Percentiles rank a stretch among this genome's conserved stretches.
These are phyloP conservation scores for Aspiorhynchus laticeps DNA, from an alignment of 2,113 vertebrate genomes.

Conservation along the genomic window DNA sequence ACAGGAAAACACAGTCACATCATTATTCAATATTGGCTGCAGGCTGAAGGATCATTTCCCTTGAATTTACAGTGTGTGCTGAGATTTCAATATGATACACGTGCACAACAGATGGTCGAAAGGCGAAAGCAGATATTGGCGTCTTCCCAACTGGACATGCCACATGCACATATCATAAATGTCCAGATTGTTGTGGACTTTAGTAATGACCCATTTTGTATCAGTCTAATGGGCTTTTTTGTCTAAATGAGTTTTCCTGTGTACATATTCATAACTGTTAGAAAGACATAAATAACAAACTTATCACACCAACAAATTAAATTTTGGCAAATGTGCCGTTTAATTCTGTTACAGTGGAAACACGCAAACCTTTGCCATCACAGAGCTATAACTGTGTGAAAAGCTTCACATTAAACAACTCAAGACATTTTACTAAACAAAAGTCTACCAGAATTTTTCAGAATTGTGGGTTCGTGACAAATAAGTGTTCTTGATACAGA, in stretches of 20 bases:
- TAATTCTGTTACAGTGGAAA: constrained; percentile 8
- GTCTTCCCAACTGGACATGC: neutral
- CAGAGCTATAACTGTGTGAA: neutral
- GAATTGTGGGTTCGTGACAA: neutral
- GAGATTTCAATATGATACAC: constrained; percentile 35
- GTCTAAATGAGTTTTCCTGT: neutral
- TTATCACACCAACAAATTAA: neutral
- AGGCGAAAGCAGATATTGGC: constrained; percentile 4
- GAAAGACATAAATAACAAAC: constrained; percentile 1
- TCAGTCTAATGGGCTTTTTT: constrained; percentile 8
- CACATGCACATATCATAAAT: neutral
- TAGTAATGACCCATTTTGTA: constrained; percentile 4
- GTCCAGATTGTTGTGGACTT: neutral
- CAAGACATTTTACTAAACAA: constrained; percentile 33
- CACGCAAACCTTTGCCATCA: neutral
- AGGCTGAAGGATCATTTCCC: neutral
- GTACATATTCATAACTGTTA: neutral
- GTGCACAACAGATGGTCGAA: constrained; percentile 45
- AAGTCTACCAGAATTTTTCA: neutral
- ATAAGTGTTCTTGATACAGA: neutral
- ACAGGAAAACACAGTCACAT: constrained; percentile 30
- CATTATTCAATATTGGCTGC: constrained; percentile 37
- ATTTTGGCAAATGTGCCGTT: constrained; percentile 16
- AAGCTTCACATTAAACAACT: constrained; percentile 15
- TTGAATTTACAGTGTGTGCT: constrained; percentile 30